Percentiles rank a stretch among this genome's conserved stretches.
phyloP scores from a whole-genome alignment of 1,140 invertebrate species.

The Linepithema humile region DNA sequence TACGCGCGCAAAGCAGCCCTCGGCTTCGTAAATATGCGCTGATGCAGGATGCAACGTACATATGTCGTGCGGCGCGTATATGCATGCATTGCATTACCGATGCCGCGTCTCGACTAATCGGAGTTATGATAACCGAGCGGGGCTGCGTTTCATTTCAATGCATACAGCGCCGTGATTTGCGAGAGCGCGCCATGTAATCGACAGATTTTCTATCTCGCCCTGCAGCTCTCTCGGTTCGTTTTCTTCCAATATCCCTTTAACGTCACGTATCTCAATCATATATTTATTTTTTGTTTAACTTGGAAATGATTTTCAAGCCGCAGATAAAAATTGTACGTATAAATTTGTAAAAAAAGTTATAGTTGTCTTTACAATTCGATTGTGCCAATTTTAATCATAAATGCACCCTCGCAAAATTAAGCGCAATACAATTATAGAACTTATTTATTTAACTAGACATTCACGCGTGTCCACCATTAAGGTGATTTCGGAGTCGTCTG shows the following conservation, averaged over 20 bases:
- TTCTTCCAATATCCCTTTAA: neutral
- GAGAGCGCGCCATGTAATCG: conserved; percentile 63
- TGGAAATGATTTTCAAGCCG: neutral
- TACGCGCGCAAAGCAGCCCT: conserved; percentile 38
- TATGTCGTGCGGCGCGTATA: conserved; percentile 50
- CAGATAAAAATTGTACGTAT: neutral
- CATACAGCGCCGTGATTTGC: conserved; percentile 71
- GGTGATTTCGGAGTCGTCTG: too few relatives aligned
- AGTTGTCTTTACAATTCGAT: neutral
- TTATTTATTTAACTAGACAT: neutral
- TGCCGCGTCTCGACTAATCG: conserved; percentile 73
- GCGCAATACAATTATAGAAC: neutral
- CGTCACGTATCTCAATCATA: neutral
- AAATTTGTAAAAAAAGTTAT: neutral
- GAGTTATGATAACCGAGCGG: conserved; percentile 70
- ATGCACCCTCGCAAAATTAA: conserved; percentile 24
- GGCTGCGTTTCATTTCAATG: conserved; percentile 70
- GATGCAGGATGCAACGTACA: conserved; percentile 64
- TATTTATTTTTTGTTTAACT: neutral
- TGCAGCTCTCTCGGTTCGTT: neutral
- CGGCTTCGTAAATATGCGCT: conserved; percentile 68
- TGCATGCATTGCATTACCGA: conserved; percentile 69
- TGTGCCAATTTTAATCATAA: neutral
- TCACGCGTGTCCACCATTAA: neutral
- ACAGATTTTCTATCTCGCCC: conserved; percentile 57